Percentiles rank a stretch among this genome's conserved stretches.
Evolutionary conservation across 2,888 invertebrate species (phyloP).

Genomic region (Salticus scenicus): DNA sequence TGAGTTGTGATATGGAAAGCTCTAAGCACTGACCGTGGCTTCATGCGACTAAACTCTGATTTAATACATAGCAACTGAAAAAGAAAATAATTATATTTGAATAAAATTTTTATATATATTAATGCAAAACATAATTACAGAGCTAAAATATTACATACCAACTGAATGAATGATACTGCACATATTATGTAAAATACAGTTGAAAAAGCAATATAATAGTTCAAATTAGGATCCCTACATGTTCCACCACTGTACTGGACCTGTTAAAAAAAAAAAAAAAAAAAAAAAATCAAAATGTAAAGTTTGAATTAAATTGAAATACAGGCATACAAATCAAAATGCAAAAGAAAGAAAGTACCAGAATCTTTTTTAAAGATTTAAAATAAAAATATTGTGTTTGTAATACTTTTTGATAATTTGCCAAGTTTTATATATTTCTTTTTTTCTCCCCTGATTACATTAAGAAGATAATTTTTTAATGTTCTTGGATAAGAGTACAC

Average conservation of each 20-base stretch:
- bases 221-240: conserved; percentile 88
- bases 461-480: too few species aligned
- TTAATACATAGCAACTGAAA: conserved; percentile 73
- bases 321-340: too few species aligned
- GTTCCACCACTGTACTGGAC: conserved; percentile 86
- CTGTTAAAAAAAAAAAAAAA: conserved; percentile 73
- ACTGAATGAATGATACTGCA: conserved; percentile 87
- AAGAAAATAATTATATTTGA: background rate
- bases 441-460: too few species aligned
- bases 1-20: conserved; percentile 92
- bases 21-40: conserved; percentile 86
- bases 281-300: too few species aligned
- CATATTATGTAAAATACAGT: conserved; percentile 87
- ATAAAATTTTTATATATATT: background rate
- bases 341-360: too few species aligned
- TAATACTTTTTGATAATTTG: too few species aligned
- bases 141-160: conserved; percentile 79
- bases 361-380: too few species aligned
- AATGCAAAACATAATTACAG: background rate
- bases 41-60: conserved; percentile 81
- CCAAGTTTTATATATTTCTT: too few species aligned
- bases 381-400: too few species aligned
- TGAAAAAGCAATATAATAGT: conserved; percentile 82
- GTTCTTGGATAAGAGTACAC: too few species aligned
- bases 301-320: too few species aligned